Evolutionary conservation across 1,140 invertebrate genomes (phyloP).

Genomic region (Meloidogyne chitwoodi): DNA sequence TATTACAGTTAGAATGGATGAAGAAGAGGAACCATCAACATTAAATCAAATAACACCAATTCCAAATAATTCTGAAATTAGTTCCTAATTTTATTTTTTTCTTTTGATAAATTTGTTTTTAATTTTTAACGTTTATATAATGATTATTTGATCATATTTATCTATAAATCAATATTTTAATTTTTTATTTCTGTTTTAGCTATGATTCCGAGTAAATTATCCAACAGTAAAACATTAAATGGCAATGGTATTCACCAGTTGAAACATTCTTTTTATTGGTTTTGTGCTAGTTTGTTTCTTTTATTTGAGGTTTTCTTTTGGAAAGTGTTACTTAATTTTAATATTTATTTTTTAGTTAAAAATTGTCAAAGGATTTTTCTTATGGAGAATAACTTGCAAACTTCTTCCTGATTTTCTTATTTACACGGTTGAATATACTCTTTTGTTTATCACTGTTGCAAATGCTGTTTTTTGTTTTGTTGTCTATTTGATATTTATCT

Average conservation of each 20-base stretch:
- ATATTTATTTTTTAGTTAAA: neutral
- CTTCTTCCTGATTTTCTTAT: conserved; percentile 1
- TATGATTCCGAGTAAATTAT: neutral
- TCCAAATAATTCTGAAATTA: conserved; percentile 5
- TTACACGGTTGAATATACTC: neutral
- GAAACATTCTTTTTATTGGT: neutral
- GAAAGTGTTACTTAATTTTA: neutral
- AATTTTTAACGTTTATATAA: neutral
- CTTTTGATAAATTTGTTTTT: neutral
- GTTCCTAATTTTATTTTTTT: neutral
- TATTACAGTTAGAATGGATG: neutral
- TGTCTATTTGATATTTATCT: neutral
- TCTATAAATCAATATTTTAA: neutral
- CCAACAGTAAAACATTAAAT: neutral
- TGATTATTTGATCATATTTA: neutral
- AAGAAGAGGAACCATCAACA: conserved; percentile 18
- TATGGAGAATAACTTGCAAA: neutral
- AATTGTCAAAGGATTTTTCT: conserved; percentile 6
- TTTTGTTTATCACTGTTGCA: neutral
- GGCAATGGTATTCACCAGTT: neutral
- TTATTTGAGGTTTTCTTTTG: neutral
- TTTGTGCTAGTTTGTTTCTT: neutral
- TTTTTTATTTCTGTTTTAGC: too few species aligned
- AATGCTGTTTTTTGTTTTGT: conserved; percentile 4
- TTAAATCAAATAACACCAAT: conserved; percentile 18